Evolutionary conservation across 2,113 vertebrate genomes (phyloP), one percentile per base, ranked within the genome.

Genomic region (Callipepla californica): DNA sequence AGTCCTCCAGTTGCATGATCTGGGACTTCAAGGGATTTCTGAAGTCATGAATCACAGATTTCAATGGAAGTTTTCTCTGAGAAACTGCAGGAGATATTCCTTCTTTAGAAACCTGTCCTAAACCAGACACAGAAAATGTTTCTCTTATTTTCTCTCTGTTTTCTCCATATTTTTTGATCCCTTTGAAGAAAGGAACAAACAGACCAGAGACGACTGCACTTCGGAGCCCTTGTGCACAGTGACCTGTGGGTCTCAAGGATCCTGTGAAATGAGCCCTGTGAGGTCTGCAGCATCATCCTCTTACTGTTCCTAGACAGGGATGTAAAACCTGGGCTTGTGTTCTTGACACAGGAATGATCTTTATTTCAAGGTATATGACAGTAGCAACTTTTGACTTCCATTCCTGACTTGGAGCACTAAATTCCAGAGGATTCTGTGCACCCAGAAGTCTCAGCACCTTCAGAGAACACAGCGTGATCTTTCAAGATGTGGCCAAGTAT

Each of bases 61-160:
- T 80, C 85, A 91, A 48, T 30, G 32, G 4, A 75, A 87, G 62
- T 80, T 96, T 92, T 95, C 65, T 89, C 89, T 87, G 62, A 92
- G 83, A 96, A 96, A 67, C 81, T 84, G 65, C 51, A 65, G 78
- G 69, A 97, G 53, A 51, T 74, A 72, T 84, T 92, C 93, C 90
- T 87, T 94, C 75, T 89, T 91, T 80, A 95, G 80, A 93, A 93
- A 80, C 82, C 73, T 92, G 80, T 94, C 95, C 88, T 74, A 77
- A 88, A 47, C n/a, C 47, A 94, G 88, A 82, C n/a, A 79, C 23
- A 90, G 95, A 89, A 11, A 1, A 18, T 62, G 87, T 73, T 12
- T 91, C 51, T 79, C 23, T 68, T 59, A 68, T 72, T 74, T 80
- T 70, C 8, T 51, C 36, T 48, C 55, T 58, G 1, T 73, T 87